These are phyloP conservation scores for Fregata magnificens DNA, from an alignment of 2,113 vertebrate genomes.

Conservation along the genomic window DNA sequence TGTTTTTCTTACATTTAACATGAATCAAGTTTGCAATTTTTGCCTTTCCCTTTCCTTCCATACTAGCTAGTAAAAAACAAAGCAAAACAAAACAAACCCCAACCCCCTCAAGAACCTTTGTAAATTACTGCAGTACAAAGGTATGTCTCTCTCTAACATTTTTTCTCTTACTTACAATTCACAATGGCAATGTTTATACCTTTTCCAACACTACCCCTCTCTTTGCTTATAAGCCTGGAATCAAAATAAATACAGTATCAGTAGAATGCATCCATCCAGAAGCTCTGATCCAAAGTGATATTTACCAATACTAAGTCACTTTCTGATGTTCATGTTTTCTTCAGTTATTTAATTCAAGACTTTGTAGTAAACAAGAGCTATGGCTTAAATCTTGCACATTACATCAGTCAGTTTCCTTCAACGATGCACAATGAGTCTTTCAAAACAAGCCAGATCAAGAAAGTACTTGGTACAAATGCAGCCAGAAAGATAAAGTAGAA, in stretches of 20 bases:
- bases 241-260: not conserved
- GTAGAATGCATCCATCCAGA: not conserved
- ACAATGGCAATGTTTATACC: constrained; percentile 78
- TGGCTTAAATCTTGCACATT: not conserved
- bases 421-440: not conserved
- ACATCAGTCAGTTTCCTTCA: not conserved
- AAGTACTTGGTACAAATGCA: not conserved
- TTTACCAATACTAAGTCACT: not conserved
- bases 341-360: not conserved
- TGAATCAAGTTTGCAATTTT: not conserved
- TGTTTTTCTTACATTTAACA: not conserved
- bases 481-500: not conserved
- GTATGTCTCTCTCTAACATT: not conserved
- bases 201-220: constrained; percentile 33
- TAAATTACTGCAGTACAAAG: not conserved
- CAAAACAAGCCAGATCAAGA: not conserved
- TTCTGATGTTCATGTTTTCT: not conserved
- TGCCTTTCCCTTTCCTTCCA: not conserved
- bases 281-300: not conserved
- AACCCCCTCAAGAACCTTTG: not conserved
- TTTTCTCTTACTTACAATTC: constrained; percentile 68
- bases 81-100: not conserved
- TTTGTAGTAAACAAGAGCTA: not conserved
- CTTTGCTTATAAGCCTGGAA: constrained; percentile 71
- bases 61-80: not conserved